A percentile compares a stretch with the other conserved stretches of the same genome.
Evolutionary conservation across 2,888 invertebrate genomes (phyloP).

Genomic region (Caenorhabditis sp.): DNA sequence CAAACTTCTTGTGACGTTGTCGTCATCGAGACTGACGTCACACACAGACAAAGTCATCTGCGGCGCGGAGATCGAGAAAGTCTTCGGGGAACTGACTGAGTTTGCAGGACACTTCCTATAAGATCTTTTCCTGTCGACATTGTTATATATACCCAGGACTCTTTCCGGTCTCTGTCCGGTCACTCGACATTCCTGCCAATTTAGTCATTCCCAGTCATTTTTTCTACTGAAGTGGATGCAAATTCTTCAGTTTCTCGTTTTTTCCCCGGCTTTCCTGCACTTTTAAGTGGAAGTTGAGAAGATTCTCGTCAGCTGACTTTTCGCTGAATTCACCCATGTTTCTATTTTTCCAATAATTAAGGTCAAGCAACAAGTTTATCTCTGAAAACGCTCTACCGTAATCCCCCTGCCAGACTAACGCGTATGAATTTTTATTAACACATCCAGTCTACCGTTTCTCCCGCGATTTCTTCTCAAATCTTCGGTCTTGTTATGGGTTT

Average conservation of each 20-base stretch:
- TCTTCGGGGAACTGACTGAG: background rate
- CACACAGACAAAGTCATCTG: slow-evolving; percentile 9
- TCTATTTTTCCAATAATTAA: background rate
- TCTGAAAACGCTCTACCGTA: background rate
- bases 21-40: background rate
- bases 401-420: no score
- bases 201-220: slow-evolving; percentile 10
- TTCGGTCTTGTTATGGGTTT: slow-evolving; percentile 13
- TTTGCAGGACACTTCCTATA: background rate
- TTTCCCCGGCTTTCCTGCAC: background rate
- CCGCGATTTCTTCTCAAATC: background rate
- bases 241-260: slow-evolving; percentile 10
- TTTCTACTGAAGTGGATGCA: slow-evolving; percentile 7
- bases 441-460: background rate
- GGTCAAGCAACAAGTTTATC: background rate
- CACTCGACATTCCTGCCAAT: background rate
- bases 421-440: background rate
- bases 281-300: background rate
- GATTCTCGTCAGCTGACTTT: background rate
- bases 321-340: background rate
- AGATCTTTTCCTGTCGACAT: no score
- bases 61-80: background rate
- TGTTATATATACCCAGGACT: no score
- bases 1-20: slow-evolving; percentile 47
- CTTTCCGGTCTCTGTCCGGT: no score